Conservation (phyloP, 2,113 vertebrate species). For the Dasyprocta punctata region DNA sequence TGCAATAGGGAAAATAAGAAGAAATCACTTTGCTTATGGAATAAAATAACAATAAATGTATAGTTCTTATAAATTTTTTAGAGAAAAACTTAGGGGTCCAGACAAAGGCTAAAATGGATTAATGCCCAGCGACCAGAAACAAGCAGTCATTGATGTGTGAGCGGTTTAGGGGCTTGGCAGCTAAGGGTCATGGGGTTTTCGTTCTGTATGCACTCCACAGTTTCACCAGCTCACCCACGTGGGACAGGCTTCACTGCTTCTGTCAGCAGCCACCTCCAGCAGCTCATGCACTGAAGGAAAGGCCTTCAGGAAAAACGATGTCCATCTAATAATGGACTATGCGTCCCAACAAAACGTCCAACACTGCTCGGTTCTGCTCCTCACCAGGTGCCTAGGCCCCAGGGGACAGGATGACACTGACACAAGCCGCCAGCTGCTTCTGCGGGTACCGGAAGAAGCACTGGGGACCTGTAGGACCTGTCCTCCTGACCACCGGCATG, state of each 20-base stretch:
- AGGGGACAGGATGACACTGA: not conserved
- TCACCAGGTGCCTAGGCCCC: not conserved
- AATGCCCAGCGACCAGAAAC: not conserved
- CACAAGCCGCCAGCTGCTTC: not conserved
- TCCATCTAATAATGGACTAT: not conserved
- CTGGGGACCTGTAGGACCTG: not conserved
- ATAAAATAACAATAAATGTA: not conserved
- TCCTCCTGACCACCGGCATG: not conserved
- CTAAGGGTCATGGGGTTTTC: not conserved
- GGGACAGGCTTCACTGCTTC: not conserved
- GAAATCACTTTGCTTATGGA: not conserved
- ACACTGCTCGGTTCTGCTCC: not conserved
- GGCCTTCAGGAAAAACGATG: not conserved
- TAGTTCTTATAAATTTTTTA: not conserved
- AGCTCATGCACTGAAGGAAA: not conserved
- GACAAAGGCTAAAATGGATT: not conserved
- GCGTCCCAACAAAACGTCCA: not conserved
- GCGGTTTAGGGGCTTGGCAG: not conserved
- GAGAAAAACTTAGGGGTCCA: not conserved
- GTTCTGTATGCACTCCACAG: not conserved
- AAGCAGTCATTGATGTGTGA: not conserved
- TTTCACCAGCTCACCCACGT: not conserved
- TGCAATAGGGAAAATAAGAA: not conserved
- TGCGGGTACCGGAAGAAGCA: not conserved
- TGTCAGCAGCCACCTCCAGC: not conserved